phyloP scores from a whole-genome alignment of 2,113 vertebrate genomes.

The Nansenia antarctica region DNA sequence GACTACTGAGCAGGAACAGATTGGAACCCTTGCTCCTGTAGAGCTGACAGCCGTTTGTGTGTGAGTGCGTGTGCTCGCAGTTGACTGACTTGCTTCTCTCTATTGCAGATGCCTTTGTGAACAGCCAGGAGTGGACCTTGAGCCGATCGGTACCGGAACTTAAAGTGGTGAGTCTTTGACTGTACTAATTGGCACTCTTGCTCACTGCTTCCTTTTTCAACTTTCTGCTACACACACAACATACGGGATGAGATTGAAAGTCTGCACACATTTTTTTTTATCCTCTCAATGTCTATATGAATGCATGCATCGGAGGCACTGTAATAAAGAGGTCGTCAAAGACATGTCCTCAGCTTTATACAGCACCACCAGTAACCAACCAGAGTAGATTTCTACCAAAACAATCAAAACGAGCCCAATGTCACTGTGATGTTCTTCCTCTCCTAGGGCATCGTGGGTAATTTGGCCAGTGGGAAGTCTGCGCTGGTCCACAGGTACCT shows the following conservation, averaged over 20 bases:
- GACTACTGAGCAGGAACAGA: slow-evolving; percentile 1
- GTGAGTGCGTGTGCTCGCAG: neutral
- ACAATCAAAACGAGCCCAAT: neutral
- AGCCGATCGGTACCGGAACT: slow-evolving; percentile 93
- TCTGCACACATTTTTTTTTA: neutral
- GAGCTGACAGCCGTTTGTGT: neutral
- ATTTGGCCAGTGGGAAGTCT: slow-evolving; percentile 96
- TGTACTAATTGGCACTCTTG: neutral
- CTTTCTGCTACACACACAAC: neutral
- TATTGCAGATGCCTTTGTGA: slow-evolving; percentile 95
- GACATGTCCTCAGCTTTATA: neutral
- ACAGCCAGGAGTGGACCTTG: slow-evolving; percentile 98
- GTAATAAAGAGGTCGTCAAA: too few relatives aligned
- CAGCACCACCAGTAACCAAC: neutral
- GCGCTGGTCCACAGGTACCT: slow-evolving; percentile 96
- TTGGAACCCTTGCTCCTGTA: neutral
- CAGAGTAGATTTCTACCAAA: neutral
- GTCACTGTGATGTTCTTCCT: neutral
- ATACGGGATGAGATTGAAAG: neutral
- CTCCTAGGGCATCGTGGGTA: slow-evolving; percentile 94
- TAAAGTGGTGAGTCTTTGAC: slow-evolving; percentile 91
- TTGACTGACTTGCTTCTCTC: neutral
- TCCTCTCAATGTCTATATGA: neutral
- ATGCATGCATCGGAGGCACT: neutral
- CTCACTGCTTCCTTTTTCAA: slow-evolving; percentile 19